Percentiles rank a stretch among this genome's conserved stretches.
phyloP scores from a whole-genome alignment of 2,113 vertebrate genomes.

The Dendrocopos noguchii region DNA sequence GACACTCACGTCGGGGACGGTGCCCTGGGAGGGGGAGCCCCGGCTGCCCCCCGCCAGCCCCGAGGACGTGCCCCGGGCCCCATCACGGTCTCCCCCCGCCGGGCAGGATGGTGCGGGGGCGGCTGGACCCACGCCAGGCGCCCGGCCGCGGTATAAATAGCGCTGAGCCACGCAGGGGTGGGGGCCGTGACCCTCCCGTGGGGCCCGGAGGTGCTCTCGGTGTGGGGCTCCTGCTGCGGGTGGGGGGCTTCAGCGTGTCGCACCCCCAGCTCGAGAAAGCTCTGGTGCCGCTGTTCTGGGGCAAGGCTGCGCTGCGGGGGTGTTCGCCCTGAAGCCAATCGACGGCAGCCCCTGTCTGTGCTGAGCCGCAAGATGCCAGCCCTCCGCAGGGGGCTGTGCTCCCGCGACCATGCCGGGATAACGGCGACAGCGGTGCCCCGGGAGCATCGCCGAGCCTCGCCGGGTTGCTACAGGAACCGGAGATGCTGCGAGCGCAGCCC shows the following conservation, averaged over 20 bases:
- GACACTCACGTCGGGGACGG: background rate
- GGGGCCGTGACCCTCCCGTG: background rate
- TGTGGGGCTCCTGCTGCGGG: background rate
- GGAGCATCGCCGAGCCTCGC: background rate
- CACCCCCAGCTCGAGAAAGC: too few species aligned
- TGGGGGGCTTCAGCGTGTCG: background rate
- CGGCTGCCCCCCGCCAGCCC: background rate
- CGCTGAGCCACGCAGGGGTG: background rate
- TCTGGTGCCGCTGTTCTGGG: too few species aligned
- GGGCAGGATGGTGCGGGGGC: background rate
- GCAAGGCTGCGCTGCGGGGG: background rate
- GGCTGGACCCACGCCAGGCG: constrained; percentile 15
- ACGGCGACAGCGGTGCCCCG: background rate
- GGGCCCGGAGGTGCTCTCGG: background rate
- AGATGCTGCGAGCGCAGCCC: background rate
- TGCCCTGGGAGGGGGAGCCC: background rate
- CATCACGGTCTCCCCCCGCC: background rate
- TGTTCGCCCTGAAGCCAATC: background rate
- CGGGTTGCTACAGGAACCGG: background rate
- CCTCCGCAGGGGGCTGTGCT: background rate
- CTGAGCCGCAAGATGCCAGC: background rate
- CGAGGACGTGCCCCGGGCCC: background rate
- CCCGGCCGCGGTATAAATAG: constrained; percentile 34
- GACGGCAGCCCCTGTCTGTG: background rate
- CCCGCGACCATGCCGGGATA: background rate